Base-by-base conservation (phyloP, 2,113 vertebrate genomes). In the Phylloscopus trochiloides region DNA sequence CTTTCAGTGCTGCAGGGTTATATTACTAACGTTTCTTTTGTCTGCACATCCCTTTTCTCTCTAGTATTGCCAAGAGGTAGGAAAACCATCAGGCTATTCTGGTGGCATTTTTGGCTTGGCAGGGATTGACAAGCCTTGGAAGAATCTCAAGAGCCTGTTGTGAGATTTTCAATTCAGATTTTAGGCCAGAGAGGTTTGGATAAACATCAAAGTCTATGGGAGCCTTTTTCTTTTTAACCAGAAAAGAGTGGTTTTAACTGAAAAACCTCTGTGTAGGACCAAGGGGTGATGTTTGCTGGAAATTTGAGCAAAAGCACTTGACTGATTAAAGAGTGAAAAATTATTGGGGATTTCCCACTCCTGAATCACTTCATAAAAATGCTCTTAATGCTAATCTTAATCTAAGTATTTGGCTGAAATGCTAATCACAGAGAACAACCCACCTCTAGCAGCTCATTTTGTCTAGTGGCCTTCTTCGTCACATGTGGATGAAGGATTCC, bases 61-160 rank as follows among this genome's bases (percentile, higher is more conserved):
- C 86, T 90, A 93, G 88, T 74, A 58, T 94, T 93, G 95, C 90
- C 96, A 95, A 90, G 95, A 94, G 68, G 93, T 94, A 93, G 90
- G 51, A 86, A 95, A 96, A 79, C 94, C 76, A 34, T 92, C 70
- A 94, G 81, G 62, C 86, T 94, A 38, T 95, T 96, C 94, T 96
- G 91, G 74, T 96, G 94, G 94, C 81, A 86, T 92, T 97, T 93
- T 96, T 95, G 94, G 93, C 65, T 96, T 94, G 90, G 94, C 93
- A 75, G 32, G 59, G 76, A 79, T 66, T 89, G 86, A 88, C 92
- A 83, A 94, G 29, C 34, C 62, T 95, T 96, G 95, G 87, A 96
- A 92, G 61, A 90, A 66, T 92, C 72, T 86, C 96, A 94, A 88
- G 52, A 94, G 91, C 57, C 66, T 88, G 72, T 93, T 96, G 79